phyloP scores from a whole-genome alignment of 2,113 vertebrate species.

The Zootoca vivipara region DNA sequence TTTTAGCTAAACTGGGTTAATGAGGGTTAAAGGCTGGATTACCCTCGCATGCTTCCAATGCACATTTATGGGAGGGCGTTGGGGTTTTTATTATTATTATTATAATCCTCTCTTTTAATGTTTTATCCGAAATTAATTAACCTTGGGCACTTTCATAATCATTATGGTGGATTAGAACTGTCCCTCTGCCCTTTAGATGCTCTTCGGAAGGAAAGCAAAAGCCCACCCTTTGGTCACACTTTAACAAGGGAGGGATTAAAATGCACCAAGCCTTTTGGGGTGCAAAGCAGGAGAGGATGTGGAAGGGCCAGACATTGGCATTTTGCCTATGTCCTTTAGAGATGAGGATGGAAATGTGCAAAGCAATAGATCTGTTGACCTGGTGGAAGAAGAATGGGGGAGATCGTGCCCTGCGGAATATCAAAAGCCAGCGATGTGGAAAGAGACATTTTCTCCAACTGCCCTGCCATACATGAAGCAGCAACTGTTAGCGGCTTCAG shows the following conservation, averaged over 20 bases:
- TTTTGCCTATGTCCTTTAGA: neutral
- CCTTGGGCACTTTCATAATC: slow-evolving; percentile 3
- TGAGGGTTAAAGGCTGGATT: neutral
- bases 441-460: neutral
- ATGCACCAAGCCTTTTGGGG: neutral
- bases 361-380: neutral
- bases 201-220: neutral
- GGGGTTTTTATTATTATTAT: neutral
- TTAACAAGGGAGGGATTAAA: neutral
- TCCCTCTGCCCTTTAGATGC: neutral
- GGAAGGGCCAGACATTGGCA: neutral
- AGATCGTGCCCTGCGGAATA: neutral
- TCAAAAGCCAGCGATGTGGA: neutral
- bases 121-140: slow-evolving; percentile 19
- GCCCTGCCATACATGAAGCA: no score
- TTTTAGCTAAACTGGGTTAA: neutral
- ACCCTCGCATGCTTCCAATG: neutral
- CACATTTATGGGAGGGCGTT: neutral
- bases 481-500: no score
- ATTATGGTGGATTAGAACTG: neutral
- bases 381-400: neutral
- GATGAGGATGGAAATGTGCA: neutral
- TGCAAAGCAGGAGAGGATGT: neutral
- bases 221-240: neutral
- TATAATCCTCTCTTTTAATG: neutral